A percentile compares a stretch with the other conserved stretches of the same genome.
These are phyloP conservation scores for Acanthaster planci DNA, from an alignment of 35 echinoderm and acorn worm species.

Conservation along the genomic window DNA sequence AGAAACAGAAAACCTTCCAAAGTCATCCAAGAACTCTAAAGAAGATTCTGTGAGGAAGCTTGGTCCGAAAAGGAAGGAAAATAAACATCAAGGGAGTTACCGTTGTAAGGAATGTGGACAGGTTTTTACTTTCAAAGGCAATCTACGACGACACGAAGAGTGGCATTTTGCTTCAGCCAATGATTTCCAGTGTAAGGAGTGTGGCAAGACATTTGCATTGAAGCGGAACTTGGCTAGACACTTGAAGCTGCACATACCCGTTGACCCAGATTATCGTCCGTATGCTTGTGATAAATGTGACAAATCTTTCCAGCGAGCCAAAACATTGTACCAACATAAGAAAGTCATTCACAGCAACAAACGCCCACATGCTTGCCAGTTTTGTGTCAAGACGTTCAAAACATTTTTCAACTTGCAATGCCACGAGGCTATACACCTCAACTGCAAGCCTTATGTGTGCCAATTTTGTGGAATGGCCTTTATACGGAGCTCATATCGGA, in stretches of 20 bases:
- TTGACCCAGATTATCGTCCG: not conserved
- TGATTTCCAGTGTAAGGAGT: not conserved
- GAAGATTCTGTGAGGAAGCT: not conserved
- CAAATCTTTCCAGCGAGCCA: conserved; percentile 4
- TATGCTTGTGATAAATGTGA: conserved; percentile 1
- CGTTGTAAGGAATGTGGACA: not conserved
- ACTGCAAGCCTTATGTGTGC: not conserved
- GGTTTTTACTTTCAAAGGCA: not conserved
- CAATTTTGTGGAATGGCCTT: conserved; percentile 10
- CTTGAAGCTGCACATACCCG: not conserved
- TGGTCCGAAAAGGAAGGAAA: not conserved
- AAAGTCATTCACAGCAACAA: not conserved
- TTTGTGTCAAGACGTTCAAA: conserved; percentile 6
- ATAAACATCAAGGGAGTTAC: not conserved
- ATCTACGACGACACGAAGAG: not conserved
- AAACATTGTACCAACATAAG: conserved; percentile 9
- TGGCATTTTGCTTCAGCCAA: not conserved
- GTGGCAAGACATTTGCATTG: not conserved
- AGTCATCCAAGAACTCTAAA: not conserved
- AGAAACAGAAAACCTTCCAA: no score
- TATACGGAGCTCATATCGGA: conserved; percentile 1
- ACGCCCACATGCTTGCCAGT: not conserved
- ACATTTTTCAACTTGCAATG: not conserved
- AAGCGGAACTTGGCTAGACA: conserved; percentile 10
- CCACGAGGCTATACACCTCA: conserved; percentile 16